Evolutionary conservation across 2,113 vertebrate species (phyloP).

Genomic region (Syngnathus floridae): DNA sequence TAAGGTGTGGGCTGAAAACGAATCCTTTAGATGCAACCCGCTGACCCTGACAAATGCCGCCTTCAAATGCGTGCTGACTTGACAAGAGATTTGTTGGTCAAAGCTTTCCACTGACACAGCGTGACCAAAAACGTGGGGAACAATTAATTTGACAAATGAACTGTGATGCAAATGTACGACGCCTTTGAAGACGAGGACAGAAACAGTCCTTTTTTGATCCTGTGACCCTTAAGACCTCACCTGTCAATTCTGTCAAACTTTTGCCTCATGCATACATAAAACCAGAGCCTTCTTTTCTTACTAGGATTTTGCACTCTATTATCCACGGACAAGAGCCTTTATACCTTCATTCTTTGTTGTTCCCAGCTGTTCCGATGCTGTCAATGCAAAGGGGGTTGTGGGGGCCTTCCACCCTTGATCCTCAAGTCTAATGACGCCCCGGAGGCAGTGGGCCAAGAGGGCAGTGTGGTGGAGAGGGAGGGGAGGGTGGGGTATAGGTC

Average conservation of each 20-base stretch:
- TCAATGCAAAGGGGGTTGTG: conserved; percentile 32
- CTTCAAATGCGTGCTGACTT: neutral
- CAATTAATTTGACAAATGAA: conserved; percentile 51
- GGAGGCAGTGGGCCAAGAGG: conserved; percentile 45
- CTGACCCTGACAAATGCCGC: neutral
- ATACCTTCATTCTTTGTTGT: conserved; percentile 39
- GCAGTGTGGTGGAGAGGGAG: conserved; percentile 50
- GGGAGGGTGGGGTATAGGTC: conserved; percentile 51
- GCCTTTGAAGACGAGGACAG: conserved; percentile 37
- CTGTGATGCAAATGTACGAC: conserved; percentile 51
- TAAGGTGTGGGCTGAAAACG: neutral
- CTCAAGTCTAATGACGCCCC: conserved; percentile 63
- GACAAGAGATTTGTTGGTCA: neutral
- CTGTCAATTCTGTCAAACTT: conserved; percentile 39
- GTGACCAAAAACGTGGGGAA: conserved; percentile 30
- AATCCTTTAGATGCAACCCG: neutral
- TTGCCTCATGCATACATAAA: conserved; percentile 46
- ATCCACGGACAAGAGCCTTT: conserved; percentile 45
- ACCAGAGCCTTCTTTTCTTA: conserved; percentile 58
- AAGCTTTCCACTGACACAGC: conserved; percentile 33
- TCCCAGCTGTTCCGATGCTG: conserved; percentile 41
- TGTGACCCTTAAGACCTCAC: conserved; percentile 18
- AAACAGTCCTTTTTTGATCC: conserved; percentile 17
- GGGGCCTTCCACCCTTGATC: conserved; percentile 43
- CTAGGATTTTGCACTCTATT: conserved; percentile 63